A percentile compares a stretch with the other conserved stretches of the same genome.
phyloP scores from a whole-genome alignment of 2,888 invertebrate species.

The Plagiodera versicolora region DNA sequence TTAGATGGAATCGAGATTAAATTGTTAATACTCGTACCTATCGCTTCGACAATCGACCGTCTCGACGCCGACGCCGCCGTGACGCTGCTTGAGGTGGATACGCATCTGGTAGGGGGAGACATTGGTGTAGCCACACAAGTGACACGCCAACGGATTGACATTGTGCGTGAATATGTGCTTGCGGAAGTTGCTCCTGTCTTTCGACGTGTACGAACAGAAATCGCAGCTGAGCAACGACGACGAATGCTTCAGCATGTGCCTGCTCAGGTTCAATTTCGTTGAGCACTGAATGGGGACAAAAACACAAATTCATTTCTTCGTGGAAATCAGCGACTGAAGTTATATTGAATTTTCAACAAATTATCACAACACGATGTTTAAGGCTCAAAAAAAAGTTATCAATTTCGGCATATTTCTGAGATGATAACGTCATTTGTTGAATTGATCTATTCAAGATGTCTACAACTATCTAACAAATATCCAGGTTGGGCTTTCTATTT shows the following conservation, averaged over 20 bases:
- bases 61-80: slow-evolving; percentile 30
- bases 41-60: slow-evolving; percentile 27
- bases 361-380: too few relatives aligned
- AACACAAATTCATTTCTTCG: too few relatives aligned
- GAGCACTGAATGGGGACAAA: slow-evolving; percentile 3
- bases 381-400: too few relatives aligned
- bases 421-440: too few relatives aligned
- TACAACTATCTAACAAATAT: too few relatives aligned
- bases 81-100: slow-evolving; percentile 40
- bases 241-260: slow-evolving; percentile 27
- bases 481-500: too few relatives aligned
- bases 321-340: too few relatives aligned
- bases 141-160: slow-evolving; percentile 38
- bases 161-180: slow-evolving; percentile 43
- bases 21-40: too few relatives aligned
- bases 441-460: too few relatives aligned
- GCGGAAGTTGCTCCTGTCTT: slow-evolving; percentile 42
- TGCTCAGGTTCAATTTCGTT: slow-evolving; percentile 21
- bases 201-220: slow-evolving; percentile 40
- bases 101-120: slow-evolving; percentile 44
- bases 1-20: too few relatives aligned
- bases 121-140: slow-evolving; percentile 39
- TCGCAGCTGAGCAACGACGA: slow-evolving; percentile 28
- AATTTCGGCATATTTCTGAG: too few relatives aligned
- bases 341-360: too few relatives aligned